Evolutionary conservation across 2,797 vertebrate genomes (phyloP).

Genomic region (Tympanoctomys barrerae): DNA sequence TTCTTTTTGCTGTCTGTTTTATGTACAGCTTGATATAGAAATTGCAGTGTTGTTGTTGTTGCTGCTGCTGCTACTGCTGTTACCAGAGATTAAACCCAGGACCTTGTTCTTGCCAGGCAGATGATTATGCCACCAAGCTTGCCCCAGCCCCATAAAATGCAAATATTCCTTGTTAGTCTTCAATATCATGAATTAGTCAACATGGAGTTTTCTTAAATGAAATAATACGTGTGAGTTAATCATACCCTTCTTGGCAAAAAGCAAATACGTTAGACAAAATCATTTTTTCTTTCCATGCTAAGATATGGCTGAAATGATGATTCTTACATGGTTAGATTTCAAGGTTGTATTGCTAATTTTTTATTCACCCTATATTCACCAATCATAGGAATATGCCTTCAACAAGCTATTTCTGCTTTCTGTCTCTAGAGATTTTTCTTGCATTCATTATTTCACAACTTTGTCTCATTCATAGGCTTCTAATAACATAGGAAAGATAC

Average conservation of each 20-base stretch:
- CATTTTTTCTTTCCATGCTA: not conserved
- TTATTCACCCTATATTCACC: not conserved
- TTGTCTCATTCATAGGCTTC: not conserved
- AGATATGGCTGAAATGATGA: not conserved
- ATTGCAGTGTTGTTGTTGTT: not conserved
- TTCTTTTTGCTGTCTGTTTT: not conserved
- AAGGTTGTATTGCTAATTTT: not conserved
- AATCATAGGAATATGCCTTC: not conserved
- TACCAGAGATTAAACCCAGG: no score
- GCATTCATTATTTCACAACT: conserved; percentile 34
- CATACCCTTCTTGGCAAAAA: not conserved
- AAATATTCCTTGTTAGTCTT: not conserved
- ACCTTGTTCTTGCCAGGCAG: no score
- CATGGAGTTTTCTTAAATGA: not conserved
- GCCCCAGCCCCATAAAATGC: not conserved
- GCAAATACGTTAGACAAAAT: not conserved
- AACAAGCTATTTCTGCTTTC: not conserved
- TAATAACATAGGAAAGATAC: not conserved
- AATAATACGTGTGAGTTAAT: not conserved
- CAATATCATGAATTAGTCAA: not conserved
- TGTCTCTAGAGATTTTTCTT: not conserved
- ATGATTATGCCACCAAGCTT: no score
- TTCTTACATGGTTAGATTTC: not conserved
- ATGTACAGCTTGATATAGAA: not conserved
- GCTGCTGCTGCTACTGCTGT: no score